Evolutionary conservation across 1,140 invertebrate species (phyloP).

Genomic region (Danaus melanippus): DNA sequence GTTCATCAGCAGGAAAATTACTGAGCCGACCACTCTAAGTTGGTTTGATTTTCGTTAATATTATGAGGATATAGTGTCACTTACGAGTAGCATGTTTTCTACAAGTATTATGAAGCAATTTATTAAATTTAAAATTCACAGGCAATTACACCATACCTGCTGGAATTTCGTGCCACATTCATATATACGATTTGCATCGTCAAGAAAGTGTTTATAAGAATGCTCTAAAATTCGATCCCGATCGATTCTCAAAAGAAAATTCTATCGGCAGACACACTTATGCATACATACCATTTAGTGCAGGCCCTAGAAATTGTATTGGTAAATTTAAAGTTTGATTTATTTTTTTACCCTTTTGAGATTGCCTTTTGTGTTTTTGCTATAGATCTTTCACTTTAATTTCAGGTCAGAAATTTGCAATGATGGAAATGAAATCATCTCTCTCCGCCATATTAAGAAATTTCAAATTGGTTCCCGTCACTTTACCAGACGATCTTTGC

Average conservation of each 20-base stretch:
- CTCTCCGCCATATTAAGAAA: slow-evolving; percentile 7
- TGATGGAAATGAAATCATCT: slow-evolving; percentile 27
- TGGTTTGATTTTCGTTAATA: slow-evolving; percentile 4
- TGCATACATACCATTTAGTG: slow-evolving; percentile 78
- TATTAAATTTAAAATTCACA: slow-evolving; percentile 28
- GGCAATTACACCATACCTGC: slow-evolving; percentile 68
- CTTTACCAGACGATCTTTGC: no score
- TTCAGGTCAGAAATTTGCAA: slow-evolving; percentile 33
- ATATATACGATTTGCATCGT: slow-evolving; percentile 71
- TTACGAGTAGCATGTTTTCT: no score
- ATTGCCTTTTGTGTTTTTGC: no score
- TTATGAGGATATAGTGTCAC: no score
- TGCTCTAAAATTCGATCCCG: slow-evolving; percentile 73
- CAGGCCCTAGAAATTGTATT: slow-evolving; percentile 75
- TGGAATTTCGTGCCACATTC: slow-evolving; percentile 70
- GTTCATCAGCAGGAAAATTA: slow-evolving; percentile 71
- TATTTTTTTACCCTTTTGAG: no score
- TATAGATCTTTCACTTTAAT: no score
- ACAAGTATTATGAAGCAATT: no score
- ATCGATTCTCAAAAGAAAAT: slow-evolving; percentile 72
- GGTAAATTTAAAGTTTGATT: slow-evolving; percentile 36
- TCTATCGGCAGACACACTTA: slow-evolving; percentile 60
- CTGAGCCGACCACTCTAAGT: slow-evolving; percentile 10
- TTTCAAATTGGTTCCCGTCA: no score
- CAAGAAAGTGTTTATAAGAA: slow-evolving; percentile 70